Conservation (phyloP, 2,888 invertebrate genomes). For the Plebejus anna region DNA sequence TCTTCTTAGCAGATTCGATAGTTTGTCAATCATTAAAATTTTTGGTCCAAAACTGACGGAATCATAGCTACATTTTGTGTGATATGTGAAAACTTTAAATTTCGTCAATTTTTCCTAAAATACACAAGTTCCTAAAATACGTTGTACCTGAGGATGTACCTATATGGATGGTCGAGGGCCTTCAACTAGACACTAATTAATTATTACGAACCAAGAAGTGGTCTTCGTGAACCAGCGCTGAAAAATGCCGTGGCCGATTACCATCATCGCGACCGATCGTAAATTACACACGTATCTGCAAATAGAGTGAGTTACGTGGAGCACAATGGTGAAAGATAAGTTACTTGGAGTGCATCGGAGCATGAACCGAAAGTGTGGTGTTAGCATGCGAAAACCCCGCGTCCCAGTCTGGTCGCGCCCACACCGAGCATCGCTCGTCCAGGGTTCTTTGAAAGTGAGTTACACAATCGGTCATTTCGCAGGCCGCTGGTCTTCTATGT, state of each 20-base stretch:
- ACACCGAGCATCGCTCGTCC: conserved; percentile 60
- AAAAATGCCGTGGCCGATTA: conserved; percentile 20
- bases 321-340: conserved; percentile 80
- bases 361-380: conserved; percentile 78
- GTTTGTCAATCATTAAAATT: no score
- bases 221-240: not conserved
- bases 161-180: no score
- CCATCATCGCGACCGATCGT: not conserved
- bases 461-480: conserved; percentile 35
- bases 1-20: no score
- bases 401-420: conserved; percentile 69
- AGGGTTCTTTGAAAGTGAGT: conserved; percentile 43
- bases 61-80: no score
- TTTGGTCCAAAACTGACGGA: no score
- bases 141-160: no score
- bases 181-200: not conserved
- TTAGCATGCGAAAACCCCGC: conserved; percentile 73
- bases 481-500: conserved; percentile 29
- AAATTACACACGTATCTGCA: conserved; percentile 49
- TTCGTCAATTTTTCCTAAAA: no score
- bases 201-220: not conserved
- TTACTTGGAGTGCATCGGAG: conserved; percentile 78
- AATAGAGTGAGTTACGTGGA: conserved; percentile 53
- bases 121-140: no score
- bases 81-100: no score